Evolutionary conservation across 2,113 vertebrate genomes (phyloP).

Genomic region (Setophaga petechia): DNA sequence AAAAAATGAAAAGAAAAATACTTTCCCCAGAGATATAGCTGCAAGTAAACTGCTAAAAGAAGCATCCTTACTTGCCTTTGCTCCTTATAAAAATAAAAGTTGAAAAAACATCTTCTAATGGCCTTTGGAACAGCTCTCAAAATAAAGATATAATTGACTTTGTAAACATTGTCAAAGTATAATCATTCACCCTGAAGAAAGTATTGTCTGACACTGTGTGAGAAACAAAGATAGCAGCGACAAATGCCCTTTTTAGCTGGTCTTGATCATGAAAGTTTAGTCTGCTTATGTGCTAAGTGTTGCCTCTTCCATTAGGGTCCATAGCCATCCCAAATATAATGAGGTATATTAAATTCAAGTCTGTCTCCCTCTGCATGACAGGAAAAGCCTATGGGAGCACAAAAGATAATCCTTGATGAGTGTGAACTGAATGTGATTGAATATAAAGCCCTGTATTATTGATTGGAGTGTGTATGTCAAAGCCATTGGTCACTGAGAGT

Average conservation of each 20-base stretch:
- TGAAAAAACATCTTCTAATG: not conserved
- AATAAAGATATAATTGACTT: conserved; percentile 42
- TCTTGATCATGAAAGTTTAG: conserved; percentile 16
- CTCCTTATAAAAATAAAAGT: not conserved
- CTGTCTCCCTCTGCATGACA: conserved; percentile 5
- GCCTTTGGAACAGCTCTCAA: conserved; percentile 20
- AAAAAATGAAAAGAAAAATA: not conserved
- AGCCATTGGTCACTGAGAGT: conserved; percentile 52
- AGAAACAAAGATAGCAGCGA: not conserved
- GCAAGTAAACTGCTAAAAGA: conserved; percentile 22
- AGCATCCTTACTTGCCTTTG: not conserved
- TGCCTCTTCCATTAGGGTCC: conserved; percentile 42
- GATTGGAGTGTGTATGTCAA: conserved; percentile 60
- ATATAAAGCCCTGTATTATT: conserved; percentile 74
- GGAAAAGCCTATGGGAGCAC: conserved; percentile 63
- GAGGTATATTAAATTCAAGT: conserved; percentile 2
- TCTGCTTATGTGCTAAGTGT: conserved; percentile 19
- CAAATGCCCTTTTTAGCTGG: conserved; percentile 27
- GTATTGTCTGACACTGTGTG: not conserved
- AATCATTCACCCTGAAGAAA: conserved; percentile 25
- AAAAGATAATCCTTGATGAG: conserved; percentile 69
- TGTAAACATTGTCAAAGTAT: conserved; percentile 22
- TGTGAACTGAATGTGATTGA: conserved; percentile 67
- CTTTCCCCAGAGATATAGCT: not conserved
- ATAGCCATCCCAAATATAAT: conserved; percentile 33